These are phyloP conservation scores for Anticlea derivata DNA, from an alignment of 2,888 invertebrate genomes.

Conservation along the genomic window DNA sequence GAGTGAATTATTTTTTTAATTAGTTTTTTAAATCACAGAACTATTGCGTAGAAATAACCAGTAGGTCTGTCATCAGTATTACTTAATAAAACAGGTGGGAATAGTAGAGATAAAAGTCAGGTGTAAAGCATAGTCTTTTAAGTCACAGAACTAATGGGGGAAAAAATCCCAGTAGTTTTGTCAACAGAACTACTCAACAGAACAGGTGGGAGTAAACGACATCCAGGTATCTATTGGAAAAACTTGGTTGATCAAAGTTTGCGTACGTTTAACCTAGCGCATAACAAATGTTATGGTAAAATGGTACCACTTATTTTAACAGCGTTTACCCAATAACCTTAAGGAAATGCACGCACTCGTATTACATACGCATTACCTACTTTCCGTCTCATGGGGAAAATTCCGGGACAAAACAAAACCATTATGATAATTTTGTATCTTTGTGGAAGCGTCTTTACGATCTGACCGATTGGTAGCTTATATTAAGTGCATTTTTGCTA, in stretches of 20 bases:
- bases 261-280: neutral
- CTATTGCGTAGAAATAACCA: too few species aligned
- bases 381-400: slow-evolving; percentile 18
- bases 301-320: slow-evolving; percentile 2
- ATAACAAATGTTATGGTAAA: neutral
- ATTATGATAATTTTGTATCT: slow-evolving; percentile 39
- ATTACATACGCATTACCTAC: slow-evolving; percentile 27
- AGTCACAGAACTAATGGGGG: too few species aligned
- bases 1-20: too few species aligned
- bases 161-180: too few species aligned
- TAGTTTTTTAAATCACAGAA: too few species aligned
- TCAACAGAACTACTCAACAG: too few species aligned
- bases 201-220: too few species aligned
- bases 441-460: slow-evolving; percentile 37
- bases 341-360: slow-evolving; percentile 11
- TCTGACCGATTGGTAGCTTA: slow-evolving; percentile 57
- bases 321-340: neutral
- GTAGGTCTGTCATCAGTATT: too few species aligned
- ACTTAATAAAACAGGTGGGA: too few species aligned
- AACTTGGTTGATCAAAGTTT: neutral
- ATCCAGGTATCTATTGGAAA: neutral
- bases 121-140: too few species aligned
- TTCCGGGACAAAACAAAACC: slow-evolving; percentile 23
- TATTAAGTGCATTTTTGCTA: slow-evolving; percentile 26
- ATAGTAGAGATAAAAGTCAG: too few species aligned